Percentiles rank a stretch among this genome's conserved stretches.
Evolutionary conservation across 2,113 vertebrate genomes (phyloP).

Genomic region (Hyperopisus bebe): DNA sequence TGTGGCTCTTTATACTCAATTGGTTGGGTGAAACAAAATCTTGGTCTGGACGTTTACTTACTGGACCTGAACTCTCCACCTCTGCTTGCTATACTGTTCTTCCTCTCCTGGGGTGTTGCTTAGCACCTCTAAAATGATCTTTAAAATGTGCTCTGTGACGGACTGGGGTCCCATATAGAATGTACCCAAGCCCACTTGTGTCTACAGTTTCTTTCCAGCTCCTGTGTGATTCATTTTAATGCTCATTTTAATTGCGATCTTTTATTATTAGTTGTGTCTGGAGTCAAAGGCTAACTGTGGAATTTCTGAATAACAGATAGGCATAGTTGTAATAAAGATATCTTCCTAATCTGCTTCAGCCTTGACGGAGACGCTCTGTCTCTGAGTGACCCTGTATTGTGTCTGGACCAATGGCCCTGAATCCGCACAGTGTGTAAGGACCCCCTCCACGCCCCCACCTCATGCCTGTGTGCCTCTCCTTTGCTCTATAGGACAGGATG

Average conservation of each 20-base stretch:
- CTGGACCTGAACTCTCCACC: not conserved
- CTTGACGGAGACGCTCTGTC: not conserved
- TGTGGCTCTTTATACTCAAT: not conserved
- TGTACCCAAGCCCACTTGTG: not conserved
- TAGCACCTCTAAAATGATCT: not conserved
- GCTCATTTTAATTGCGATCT: not conserved
- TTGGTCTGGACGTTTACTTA: not conserved
- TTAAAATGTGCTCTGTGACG: not conserved
- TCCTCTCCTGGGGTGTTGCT: not conserved
- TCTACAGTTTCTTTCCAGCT: not conserved
- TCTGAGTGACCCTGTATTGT: not conserved
- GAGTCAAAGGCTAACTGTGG: not conserved
- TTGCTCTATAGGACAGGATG: constrained; percentile 57
- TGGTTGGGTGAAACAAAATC: not conserved
- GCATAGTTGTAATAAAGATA: not conserved
- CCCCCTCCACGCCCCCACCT: not conserved
- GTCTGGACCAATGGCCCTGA: not conserved
- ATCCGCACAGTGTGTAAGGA: not conserved
- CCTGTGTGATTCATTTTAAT: not conserved
- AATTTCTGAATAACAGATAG: not conserved
- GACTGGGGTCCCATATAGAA: not conserved
- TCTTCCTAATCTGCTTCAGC: not conserved
- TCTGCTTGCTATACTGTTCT: not conserved
- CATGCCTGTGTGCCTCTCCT: constrained; percentile 5
- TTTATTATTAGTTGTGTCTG: not conserved